Base-by-base conservation (phyloP, 1,140 invertebrate genomes). In the Zaprionus vittiger region DNA sequence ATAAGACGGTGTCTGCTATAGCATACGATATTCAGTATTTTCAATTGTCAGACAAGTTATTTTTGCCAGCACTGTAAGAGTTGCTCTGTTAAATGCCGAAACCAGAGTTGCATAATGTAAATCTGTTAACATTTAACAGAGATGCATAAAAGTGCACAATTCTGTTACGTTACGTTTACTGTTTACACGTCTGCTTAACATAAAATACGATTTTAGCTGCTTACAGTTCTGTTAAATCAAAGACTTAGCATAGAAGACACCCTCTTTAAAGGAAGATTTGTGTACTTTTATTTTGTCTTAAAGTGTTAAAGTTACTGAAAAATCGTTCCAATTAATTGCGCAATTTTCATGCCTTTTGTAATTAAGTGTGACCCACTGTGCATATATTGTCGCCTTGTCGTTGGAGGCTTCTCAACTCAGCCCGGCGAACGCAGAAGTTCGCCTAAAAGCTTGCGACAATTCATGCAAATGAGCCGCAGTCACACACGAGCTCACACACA, bases 401-500 rank as follows among this genome's bases (percentile, higher is more conserved):
- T 24, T 24, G 17, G 54, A 14, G 64, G 37, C 52, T 70, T 12
- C 37, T 52, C 26, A 47, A 22, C 66, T 61, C 60, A 49, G 34
- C 62, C 44, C 55, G 52, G 28, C 81, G 47, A 68, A 73, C 55
- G 83, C 63, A 69, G 78, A 73, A 83, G 71, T 87, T 87, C 73
- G 78, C 71, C 84, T 91, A 82, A 90, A 89, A 91, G 86, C 85
- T 70, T 85, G 85, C 81, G 80, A 85, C 85, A 90, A 82, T 76
- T 91, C 86, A 91, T 91, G 85, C 82, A 91, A 90, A 90, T 90
- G 79, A 89, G 84, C 70, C 81, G 61, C 78, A 89, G 84, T 83
- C 84, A 71, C 69, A 80, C 78, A 77, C 74, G 52, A 49, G 59
- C 63, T 80, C 56, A 80, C 80, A 66, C 79, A 67, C 68, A 69